Base-by-base conservation (phyloP, 2,113 vertebrate species). In the Poecilia latipinna region DNA sequence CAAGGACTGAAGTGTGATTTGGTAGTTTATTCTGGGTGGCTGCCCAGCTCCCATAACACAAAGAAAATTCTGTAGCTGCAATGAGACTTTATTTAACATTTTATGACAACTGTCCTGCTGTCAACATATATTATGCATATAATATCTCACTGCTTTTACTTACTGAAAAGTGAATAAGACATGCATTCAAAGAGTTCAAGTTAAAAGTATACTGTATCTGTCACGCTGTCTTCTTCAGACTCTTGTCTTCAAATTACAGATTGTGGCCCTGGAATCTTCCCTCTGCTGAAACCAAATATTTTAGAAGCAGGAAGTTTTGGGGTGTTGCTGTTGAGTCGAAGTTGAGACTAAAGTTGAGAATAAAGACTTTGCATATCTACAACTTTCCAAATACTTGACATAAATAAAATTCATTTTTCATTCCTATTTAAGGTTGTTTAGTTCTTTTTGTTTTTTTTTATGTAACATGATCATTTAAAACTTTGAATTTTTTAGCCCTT, bases 11-110 rank as follows among this genome's bases (percentile, higher is more conserved):
- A 78, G 72, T 92, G 91, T 88, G 91, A 92, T 93, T 65, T 89
- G 88, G 84, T 85, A 89, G 93, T 94, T 95, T 93, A 87, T 93
- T 90, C 93, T 95, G 94, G 94, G 93, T 82, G 76, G 65, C 75
- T 76, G 94, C 94, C 94, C 94, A 85, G 67, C 84, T 66, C 64
- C 70, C 48, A 60, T 7, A 81, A 89, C 79, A 92, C 90, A 93
- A 90, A 37, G 65, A 85, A 84, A 86, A 89, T 89, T 92, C 89
- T 92, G 85, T 88, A 26, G 74, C 66, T 71, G 70, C 26, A 66
- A 31, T 71, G 32, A 4, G n/a, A 70, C 62, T 39, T 63, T 64
- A 78, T 48, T 76, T 77, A 66, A 79, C 39, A 63, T 31, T 77
- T 71, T 65, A 33, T 5, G 1, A 64, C 33, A 42, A n/a, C 69